Conservation (phyloP, 2,888 invertebrate genomes). For the Xanthia icteritia region DNA sequence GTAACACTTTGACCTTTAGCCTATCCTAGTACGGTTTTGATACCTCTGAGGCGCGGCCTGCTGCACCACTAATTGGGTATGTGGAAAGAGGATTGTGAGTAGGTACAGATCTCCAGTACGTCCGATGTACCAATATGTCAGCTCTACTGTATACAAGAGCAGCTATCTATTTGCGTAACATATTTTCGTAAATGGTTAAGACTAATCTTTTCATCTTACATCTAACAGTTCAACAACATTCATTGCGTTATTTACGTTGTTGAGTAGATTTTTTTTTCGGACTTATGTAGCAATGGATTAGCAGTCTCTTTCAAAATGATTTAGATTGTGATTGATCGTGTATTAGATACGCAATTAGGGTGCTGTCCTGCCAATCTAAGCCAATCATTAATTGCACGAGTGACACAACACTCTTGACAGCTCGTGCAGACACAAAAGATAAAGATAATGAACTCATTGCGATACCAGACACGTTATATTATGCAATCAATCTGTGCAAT, state of each 20-base stretch:
- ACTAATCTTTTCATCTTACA: too few species aligned
- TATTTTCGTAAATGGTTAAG: too few species aligned
- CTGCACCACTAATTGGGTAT: neutral
- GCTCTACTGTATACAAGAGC: neutral
- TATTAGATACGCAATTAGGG: too few species aligned
- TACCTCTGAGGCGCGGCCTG: neutral
- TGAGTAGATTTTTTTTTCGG: too few species aligned
- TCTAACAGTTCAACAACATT: too few species aligned
- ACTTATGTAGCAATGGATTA: too few species aligned
- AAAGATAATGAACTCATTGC: conserved; percentile 21
- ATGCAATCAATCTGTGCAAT: conserved; percentile 32
- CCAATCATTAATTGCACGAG: conserved; percentile 1
- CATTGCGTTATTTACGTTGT: too few species aligned
- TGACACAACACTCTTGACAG: neutral
- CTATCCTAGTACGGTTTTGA: neutral
- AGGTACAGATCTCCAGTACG: neutral
- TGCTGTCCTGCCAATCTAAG: conserved; percentile 3
- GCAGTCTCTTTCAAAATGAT: too few species aligned
- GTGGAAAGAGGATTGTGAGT: neutral
- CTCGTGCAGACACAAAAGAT: conserved; percentile 4
- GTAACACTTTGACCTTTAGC: neutral
- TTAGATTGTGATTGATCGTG: too few species aligned
- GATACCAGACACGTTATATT: conserved; percentile 46
- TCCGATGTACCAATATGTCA: neutral
- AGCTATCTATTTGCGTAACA: too few species aligned